Conservation (phyloP, 2,888 invertebrate genomes). For the Scaptomyza cyrtandrae region DNA sequence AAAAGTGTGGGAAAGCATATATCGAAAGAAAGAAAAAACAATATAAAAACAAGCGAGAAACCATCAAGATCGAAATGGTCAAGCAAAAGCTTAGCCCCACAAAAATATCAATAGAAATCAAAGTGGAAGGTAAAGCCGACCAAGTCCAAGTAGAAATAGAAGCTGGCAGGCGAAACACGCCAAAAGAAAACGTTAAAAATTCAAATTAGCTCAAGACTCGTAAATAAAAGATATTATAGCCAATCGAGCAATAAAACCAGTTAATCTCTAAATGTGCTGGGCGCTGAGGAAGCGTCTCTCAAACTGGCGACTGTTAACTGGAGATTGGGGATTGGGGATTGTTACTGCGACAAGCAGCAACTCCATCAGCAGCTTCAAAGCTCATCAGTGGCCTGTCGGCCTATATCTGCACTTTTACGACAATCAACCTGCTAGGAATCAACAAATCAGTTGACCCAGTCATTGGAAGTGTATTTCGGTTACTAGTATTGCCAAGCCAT, state of each 20-base stretch:
- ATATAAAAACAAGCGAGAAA: conserved; percentile 35
- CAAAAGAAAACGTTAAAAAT: conserved; percentile 82
- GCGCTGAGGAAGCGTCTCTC: conserved; percentile 49
- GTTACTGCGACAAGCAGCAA: conserved; percentile 28
- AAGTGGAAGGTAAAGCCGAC: conserved; percentile 58
- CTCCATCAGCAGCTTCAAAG: conserved; percentile 43
- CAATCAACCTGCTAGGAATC: conserved; percentile 63
- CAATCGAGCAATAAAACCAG: conserved; percentile 80
- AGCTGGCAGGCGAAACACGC: conserved; percentile 48
- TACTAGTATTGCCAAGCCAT: conserved; percentile 28
- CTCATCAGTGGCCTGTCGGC: conserved; percentile 35
- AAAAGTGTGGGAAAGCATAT: conserved; percentile 82
- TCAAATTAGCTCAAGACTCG: conserved; percentile 82
- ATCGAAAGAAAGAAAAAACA: conserved; percentile 30
- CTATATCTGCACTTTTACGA: conserved; percentile 66
- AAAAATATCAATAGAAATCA: conserved; percentile 72
- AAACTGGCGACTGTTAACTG: conserved; percentile 2
- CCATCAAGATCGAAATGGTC: conserved; percentile 60
- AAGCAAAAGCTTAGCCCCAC: conserved; percentile 58
- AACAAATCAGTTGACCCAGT: conserved; percentile 56
- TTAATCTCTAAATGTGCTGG: conserved; percentile 78
- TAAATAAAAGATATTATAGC: conserved; percentile 83
- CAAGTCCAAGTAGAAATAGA: conserved; percentile 44
- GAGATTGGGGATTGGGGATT: conserved; percentile 2
- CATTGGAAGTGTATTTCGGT: conserved; percentile 56